A percentile compares a stretch with the other conserved stretches of the same genome.
These are phyloP conservation scores for Aspidiotus rigidus DNA, from an alignment of 2,888 invertebrate species.

Conservation along the genomic window DNA sequence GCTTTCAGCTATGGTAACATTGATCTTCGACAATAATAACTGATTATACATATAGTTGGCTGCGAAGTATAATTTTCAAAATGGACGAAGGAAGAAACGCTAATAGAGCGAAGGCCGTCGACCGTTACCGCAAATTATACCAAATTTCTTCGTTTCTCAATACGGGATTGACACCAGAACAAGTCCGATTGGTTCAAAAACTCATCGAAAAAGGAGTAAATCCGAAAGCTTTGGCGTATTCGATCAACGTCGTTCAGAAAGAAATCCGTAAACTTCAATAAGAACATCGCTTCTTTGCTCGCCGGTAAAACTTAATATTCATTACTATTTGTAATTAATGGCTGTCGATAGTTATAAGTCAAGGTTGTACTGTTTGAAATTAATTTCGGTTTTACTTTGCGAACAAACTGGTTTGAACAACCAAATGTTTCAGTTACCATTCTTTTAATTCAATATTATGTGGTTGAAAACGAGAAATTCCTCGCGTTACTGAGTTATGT, in stretches of 20 bases:
- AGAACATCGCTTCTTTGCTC: not conserved
- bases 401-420: too few relatives aligned
- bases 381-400: too few relatives aligned
- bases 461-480: too few relatives aligned
- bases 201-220: conserved; percentile 26
- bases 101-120: conserved; percentile 8
- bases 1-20: too few relatives aligned
- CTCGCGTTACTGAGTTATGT: too few relatives aligned
- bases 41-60: too few relatives aligned
- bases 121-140: conserved; percentile 18
- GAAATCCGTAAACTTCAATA: conserved; percentile 20
- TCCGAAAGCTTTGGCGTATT: conserved; percentile 26
- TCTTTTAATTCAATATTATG: too few relatives aligned
- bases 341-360: not conserved
- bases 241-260: conserved; percentile 9
- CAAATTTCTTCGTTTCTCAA: conserved; percentile 24
- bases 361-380: too few relatives aligned
- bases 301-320: conserved; percentile 1
- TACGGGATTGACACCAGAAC: conserved; percentile 18
- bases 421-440: too few relatives aligned
- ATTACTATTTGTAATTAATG: not conserved
- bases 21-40: too few relatives aligned
- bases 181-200: conserved; percentile 11
- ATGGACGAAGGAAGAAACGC: conserved; percentile 19
- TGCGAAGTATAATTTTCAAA: not conserved